Base-by-base conservation (phyloP, 92 coral and sea anemone genomes). In the Hydrozoanthus gracilis region DNA sequence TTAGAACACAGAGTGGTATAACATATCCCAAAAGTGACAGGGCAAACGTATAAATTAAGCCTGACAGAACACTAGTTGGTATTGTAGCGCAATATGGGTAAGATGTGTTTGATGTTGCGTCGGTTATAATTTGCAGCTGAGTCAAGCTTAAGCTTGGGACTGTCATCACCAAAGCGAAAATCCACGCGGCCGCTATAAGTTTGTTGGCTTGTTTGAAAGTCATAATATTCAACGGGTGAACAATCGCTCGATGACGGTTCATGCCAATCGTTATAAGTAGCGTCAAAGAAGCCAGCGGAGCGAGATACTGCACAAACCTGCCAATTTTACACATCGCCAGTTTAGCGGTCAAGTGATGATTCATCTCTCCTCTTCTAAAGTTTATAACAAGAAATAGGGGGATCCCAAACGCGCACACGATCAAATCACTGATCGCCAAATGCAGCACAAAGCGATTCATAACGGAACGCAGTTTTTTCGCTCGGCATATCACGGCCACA, bases 371-470 rank as follows among this genome's bases (percentile, higher is more conserved):
- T 50, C 20, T 78, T 58, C 85, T 83, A 79, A 94, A 94, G 90
- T 94, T 94, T 61, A 94, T 82, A 13, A 77, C 79, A 65, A 94
- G 65, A 67, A 94, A 94, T 60, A 94, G 66, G 1, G 98, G 98
- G 49, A 92, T 94, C 11, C 94, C 91, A 39, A 94, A 71, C n/a
- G 71, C 86, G 56, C 95, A 89, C 4, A 94, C 98, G 52, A 94
- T 90, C 79, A 94, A 51, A 20, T 94, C 98, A 39, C 98, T 92
- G 46, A 94, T 72, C 0, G 98, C 98, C 51, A 94, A 89, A 78
- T 94, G 98, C 1, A 94, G 82, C 45, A 94, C 90, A 56, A 94
- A 94, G n/a, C 98, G 98, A 75, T 94, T 94, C 98, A 94, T 94
- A 39, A 94, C 98, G 10, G 98, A 92, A 0, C 92, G 93, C 35